Base-by-base conservation (phyloP, 1,140 invertebrate genomes). In the Cylas formicarius region DNA sequence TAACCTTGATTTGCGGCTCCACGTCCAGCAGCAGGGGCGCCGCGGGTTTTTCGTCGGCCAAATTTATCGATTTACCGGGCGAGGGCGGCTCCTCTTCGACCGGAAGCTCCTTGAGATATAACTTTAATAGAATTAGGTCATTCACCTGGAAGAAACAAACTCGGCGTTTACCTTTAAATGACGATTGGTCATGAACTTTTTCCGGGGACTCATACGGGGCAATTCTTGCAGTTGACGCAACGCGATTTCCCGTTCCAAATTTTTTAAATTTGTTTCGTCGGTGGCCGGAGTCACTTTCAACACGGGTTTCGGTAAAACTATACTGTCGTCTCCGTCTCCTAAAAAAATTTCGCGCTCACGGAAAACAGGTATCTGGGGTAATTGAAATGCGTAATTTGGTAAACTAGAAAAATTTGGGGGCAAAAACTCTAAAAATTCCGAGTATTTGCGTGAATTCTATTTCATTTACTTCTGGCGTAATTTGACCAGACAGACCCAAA, bases 151-250 rank as follows among this genome's bases (percentile, higher is more conserved):
- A 6, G 11, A 5, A 16, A 31, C 18, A 31, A 31, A 31, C 18
- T 31, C 5, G 29, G 29, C 11, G 18, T 11, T 11, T 31, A n/a
- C 29, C 11, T 31, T 31, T 6, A 31, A 11, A 31, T 31, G 18
- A 31, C 5, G n/a, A 13, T 17, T 31, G 6, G 28, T 17, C 7
- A n/a, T 1, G n/a, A 8, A 16, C 18, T 2, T 13, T 31, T 31
- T 31, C 14, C 28, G 14, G 26, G 43, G 42, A 11, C 20, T 18
- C 26, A 46, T 24, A 44, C 44, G 39, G 3, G 63, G 61, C 6
- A 65, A 41, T 44, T 63, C 57, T 17, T 55, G 48, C 18, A 65
- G 48, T 39, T 65, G 63, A 44, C 62, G 60, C 38, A 65, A 48
- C 5, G 62, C 62, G 4, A 62, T 57, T 48, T 63, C 60, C 16